A percentile compares a stretch with the other conserved stretches of the same genome.
Conservation (phyloP, 2,888 invertebrate species). For the Pycnomerus fuliginosus region DNA sequence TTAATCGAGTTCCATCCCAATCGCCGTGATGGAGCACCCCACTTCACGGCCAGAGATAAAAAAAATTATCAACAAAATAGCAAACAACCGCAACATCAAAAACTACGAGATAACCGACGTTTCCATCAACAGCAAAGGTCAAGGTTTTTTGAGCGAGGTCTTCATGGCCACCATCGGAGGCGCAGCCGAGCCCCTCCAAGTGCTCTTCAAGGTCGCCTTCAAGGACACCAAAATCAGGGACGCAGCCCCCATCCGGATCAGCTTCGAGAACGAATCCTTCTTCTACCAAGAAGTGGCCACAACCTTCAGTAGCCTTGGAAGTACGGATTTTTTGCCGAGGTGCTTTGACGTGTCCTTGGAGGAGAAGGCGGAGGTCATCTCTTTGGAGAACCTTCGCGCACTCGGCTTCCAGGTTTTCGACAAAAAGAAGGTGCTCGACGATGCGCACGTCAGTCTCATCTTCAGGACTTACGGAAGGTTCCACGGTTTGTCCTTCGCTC, state of each 20-base stretch:
- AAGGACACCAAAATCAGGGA: conserved; percentile 2
- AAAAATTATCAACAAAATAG: conserved; percentile 1
- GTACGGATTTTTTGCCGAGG: conserved; percentile 12
- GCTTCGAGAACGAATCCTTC: conserved; percentile 21
- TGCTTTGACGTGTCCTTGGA: conserved; percentile 7
- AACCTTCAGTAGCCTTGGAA: conserved; percentile 12
- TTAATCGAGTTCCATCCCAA: too few species aligned
- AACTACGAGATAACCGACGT: conserved; percentile 7
- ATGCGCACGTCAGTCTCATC: conserved; percentile 22
- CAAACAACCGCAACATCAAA: conserved; percentile 3
- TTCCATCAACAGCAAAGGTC: conserved; percentile 6
- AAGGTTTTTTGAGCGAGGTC: conserved; percentile 13
- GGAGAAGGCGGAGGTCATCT: conserved; percentile 2
- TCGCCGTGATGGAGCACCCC: conserved; percentile 8
- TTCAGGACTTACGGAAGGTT: conserved; percentile 26
- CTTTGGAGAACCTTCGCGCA: conserved; percentile 14
- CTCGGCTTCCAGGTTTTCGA: conserved; percentile 13
- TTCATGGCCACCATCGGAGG: conserved; percentile 10
- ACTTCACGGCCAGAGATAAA: conserved; percentile 4
- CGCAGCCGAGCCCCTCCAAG: conserved; percentile 1
- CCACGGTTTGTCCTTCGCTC: conserved; percentile 25
- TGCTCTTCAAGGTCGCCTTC: conserved; percentile 19
- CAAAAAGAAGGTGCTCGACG: conserved; percentile 19
- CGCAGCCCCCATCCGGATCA: conserved; percentile 7
- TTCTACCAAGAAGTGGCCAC: conserved; percentile 22